phyloP scores from a whole-genome alignment of 2,797 vertebrate genomes.

The Enteromius viviparus region DNA sequence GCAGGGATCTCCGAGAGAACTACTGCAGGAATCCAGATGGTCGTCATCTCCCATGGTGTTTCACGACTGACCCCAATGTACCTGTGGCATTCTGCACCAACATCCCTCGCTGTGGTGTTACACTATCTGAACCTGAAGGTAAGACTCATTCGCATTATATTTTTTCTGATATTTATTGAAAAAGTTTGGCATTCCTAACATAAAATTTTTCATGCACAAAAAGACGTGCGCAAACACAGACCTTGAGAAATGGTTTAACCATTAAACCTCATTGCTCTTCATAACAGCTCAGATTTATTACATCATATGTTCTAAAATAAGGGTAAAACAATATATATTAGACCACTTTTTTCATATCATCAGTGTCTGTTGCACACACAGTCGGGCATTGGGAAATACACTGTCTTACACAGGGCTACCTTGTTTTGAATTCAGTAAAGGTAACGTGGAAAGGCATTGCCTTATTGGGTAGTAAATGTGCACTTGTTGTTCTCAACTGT shows the following conservation, averaged over 20 bases:
- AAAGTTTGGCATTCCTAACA: neutral
- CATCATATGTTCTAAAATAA: neutral
- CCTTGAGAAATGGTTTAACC: neutral
- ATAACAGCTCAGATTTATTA: neutral
- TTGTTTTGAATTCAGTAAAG: slow-evolving; percentile 9
- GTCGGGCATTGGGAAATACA: neutral
- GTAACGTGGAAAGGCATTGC: neutral
- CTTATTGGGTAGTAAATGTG: slow-evolving; percentile 2
- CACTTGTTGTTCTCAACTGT: neutral
- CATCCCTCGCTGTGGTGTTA: slow-evolving; percentile 88
- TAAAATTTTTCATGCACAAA: neutral
- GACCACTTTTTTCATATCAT: neutral
- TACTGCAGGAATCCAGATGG: slow-evolving; percentile 98
- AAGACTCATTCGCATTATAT: slow-evolving; percentile 31
- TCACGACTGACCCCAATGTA: slow-evolving; percentile 92
- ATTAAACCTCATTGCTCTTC: neutral
- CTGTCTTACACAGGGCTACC: neutral
- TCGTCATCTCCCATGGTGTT: slow-evolving; percentile 95
- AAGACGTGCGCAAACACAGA: neutral
- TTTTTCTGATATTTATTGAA: neutral
- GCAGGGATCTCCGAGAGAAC: slow-evolving; percentile 94
- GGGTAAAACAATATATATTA: neutral
- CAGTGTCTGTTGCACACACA: neutral
- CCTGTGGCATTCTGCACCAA: slow-evolving; percentile 90
- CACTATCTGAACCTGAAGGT: slow-evolving; percentile 70